phyloP scores from a whole-genome alignment of 2,113 vertebrate species.

The Peromyscus maniculatus region DNA sequence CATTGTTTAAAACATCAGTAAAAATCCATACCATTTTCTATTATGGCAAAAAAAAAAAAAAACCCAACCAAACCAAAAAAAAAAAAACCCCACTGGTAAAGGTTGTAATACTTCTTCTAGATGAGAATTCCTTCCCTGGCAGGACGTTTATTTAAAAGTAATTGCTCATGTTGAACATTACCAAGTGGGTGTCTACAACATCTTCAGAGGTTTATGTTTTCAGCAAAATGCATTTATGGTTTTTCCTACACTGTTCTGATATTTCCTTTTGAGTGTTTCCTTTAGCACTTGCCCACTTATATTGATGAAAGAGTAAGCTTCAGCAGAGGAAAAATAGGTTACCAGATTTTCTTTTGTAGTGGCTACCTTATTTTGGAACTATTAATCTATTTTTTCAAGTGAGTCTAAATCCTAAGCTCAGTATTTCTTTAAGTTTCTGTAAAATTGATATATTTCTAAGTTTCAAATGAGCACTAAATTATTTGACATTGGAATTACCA shows the following conservation, averaged over 20 bases:
- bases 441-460: background rate
- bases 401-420: background rate
- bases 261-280: background rate
- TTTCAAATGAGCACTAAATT: background rate
- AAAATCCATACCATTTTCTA: conserved; percentile 73
- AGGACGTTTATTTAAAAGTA: conserved; percentile 41
- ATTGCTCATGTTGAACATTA: background rate
- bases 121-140: conserved; percentile 62
- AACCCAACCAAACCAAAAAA: too few species aligned
- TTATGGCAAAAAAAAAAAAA: conserved; percentile 57
- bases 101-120: conserved; percentile 68
- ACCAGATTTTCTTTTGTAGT: background rate
- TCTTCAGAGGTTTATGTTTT: conserved; percentile 52
- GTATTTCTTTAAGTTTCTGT: background rate
- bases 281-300: background rate
- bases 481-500: conserved; percentile 40
- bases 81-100: conserved; percentile 1
- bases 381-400: conserved; percentile 20
- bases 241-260: background rate
- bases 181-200: background rate
- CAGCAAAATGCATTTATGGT: background rate
- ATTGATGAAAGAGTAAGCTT: background rate
- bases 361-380: background rate
- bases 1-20: conserved; percentile 65
- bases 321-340: background rate